phyloP scores from a whole-genome alignment of 2,797 vertebrate species.

The Leptodactylus fallax region DNA sequence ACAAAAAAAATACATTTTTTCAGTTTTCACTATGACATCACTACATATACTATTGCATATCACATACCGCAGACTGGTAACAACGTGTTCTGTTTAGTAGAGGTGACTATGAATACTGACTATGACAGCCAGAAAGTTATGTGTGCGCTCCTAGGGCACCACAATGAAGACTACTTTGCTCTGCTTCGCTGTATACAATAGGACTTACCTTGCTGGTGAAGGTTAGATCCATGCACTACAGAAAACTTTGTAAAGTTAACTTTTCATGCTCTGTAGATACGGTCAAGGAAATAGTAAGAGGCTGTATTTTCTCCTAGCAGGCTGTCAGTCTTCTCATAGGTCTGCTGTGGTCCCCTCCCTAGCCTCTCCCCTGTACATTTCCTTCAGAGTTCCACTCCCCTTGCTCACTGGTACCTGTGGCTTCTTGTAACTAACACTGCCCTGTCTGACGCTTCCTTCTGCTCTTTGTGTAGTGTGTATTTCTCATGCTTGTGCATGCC shows the following conservation, averaged over 20 bases:
- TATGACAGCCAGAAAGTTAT: slow-evolving; percentile 8
- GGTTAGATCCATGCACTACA: slow-evolving; percentile 20
- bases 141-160: neutral
- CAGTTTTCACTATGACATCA: neutral
- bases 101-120: neutral
- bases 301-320: slow-evolving; percentile 39
- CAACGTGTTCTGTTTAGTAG: neutral
- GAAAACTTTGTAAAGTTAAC: slow-evolving; percentile 43
- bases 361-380: slow-evolving; percentile 45
- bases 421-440: slow-evolving; percentile 51
- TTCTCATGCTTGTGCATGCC: slow-evolving; percentile 58
- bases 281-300: slow-evolving; percentile 52
- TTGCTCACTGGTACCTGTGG: slow-evolving; percentile 55
- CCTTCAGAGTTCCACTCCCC: slow-evolving; percentile 47
- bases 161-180: no score
- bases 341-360: slow-evolving; percentile 50
- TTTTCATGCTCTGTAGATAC: slow-evolving; percentile 44
- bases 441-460: slow-evolving; percentile 32
- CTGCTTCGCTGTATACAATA: neutral
- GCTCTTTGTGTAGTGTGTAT: slow-evolving; percentile 29
- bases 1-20: neutral
- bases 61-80: neutral
- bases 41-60: no score
- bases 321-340: slow-evolving; percentile 60
- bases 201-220: slow-evolving; percentile 52